These are phyloP conservation scores for Nymphalis io DNA, from an alignment of 1,140 invertebrate species.

Conservation along the genomic window DNA sequence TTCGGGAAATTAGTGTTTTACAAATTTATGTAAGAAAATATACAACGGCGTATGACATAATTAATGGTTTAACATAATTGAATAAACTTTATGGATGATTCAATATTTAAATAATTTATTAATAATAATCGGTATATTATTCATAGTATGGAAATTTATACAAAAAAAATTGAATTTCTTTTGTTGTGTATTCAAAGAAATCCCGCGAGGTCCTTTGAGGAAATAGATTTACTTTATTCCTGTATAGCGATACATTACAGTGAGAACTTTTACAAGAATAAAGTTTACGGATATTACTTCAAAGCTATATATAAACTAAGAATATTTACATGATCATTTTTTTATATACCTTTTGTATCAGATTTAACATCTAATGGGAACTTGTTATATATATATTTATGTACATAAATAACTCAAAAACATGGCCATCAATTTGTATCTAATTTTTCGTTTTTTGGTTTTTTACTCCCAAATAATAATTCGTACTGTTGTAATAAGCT, in stretches of 20 bases:
- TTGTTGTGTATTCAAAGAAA: neutral
- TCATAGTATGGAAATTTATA: neutral
- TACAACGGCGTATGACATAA: no score
- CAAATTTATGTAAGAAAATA: no score
- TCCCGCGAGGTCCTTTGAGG: neutral
- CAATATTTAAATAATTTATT: neutral
- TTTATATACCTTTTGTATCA: neutral
- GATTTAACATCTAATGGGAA: no score
- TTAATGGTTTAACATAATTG: no score
- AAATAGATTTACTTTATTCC: slow-evolving; percentile 12
- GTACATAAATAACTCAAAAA: no score
- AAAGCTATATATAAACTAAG: neutral
- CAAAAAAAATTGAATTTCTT: neutral
- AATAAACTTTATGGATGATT: neutral
- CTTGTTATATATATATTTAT: no score
- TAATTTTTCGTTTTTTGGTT: no score
- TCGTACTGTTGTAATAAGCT: no score
- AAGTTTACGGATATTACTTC: slow-evolving; percentile 1
- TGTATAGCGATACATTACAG: slow-evolving; percentile 14
- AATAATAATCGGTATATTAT: neutral
- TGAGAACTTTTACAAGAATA: neutral
- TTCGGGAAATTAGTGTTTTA: neutral
- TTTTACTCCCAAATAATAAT: no score
- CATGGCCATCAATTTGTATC: no score
- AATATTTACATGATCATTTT: neutral